Evolutionary conservation across 2,797 vertebrate species (phyloP).

Genomic region (Protonibea diacanthus): DNA sequence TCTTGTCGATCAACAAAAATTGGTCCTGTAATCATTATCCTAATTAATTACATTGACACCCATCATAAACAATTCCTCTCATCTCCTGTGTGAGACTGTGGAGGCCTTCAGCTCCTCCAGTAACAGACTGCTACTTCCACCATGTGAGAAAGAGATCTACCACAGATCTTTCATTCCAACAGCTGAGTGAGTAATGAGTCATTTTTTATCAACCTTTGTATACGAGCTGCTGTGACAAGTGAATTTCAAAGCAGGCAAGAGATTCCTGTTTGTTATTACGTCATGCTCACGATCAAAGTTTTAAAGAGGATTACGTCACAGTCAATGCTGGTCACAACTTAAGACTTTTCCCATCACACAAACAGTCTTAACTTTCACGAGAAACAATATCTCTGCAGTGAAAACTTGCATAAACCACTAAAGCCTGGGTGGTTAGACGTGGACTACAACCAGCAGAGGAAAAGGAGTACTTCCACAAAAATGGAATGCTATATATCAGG

Average conservation of each 20-base stretch:
- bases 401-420: not conserved
- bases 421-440: not conserved
- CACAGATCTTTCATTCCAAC: no score
- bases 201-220: no score
- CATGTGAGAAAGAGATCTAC: no score
- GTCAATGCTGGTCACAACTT: slow-evolving; percentile 49
- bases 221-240: no score
- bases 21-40: no score
- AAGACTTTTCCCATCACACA: slow-evolving; percentile 33
- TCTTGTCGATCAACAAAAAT: no score
- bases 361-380: slow-evolving; percentile 3
- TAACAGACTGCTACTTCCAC: no score
- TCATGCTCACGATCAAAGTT: slow-evolving; percentile 16
- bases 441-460: not conserved
- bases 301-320: slow-evolving; percentile 55
- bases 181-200: no score
- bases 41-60: not conserved
- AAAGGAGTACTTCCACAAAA: not conserved
- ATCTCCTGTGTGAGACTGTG: no score
- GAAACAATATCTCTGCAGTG: not conserved
- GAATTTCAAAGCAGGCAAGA: not conserved
- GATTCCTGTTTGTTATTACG: slow-evolving; percentile 8
- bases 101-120: no score
- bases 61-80: not conserved
- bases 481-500: slow-evolving; percentile 19